Evolutionary conservation across 1,140 invertebrate species (phyloP).

Genomic region (Heliconius eleuchia): DNA sequence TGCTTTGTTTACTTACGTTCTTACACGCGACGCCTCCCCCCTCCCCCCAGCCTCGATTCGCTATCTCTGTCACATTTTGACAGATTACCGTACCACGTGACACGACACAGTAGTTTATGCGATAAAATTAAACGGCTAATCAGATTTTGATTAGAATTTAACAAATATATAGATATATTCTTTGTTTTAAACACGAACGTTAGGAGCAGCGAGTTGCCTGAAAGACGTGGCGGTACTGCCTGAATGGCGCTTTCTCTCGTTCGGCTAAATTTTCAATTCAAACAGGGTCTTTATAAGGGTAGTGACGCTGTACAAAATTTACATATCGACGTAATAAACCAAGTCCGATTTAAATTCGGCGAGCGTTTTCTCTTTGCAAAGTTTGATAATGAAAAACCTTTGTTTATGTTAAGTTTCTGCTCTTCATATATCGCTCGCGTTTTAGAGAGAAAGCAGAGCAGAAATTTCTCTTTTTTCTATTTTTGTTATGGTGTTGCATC

Average conservation of each 20-base stretch:
- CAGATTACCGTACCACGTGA: conserved; percentile 52
- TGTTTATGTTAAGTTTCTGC: conserved; percentile 10
- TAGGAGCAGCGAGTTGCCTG: conserved; percentile 69
- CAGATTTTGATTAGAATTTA: conserved; percentile 7
- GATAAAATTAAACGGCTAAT: not conserved
- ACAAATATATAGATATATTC: conserved; percentile 13
- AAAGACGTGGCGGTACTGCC: conserved; percentile 76
- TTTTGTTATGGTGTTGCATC: too few relatives aligned
- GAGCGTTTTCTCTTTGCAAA: conserved; percentile 39
- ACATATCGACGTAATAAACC: conserved; percentile 80
- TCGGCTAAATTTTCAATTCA: conserved; percentile 79
- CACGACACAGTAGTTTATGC: conserved; percentile 22
- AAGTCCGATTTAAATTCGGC: conserved; percentile 74
- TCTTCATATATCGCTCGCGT: not conserved
- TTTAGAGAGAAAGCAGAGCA: not conserved
- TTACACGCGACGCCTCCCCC: conserved; percentile 44
- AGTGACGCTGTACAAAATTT: conserved; percentile 79
- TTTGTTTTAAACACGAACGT: conserved; percentile 21
- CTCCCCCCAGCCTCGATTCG: conserved; percentile 41
- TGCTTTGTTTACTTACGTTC: conserved; percentile 52
- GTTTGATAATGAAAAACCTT: conserved; percentile 39
- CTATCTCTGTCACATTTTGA: conserved; percentile 59
- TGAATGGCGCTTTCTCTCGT: conserved; percentile 55
- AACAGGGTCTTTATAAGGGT: conserved; percentile 80
- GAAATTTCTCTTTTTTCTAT: too few relatives aligned